Conservation (phyloP, 2,113 vertebrate genomes). For the Rhea pennata region DNA sequence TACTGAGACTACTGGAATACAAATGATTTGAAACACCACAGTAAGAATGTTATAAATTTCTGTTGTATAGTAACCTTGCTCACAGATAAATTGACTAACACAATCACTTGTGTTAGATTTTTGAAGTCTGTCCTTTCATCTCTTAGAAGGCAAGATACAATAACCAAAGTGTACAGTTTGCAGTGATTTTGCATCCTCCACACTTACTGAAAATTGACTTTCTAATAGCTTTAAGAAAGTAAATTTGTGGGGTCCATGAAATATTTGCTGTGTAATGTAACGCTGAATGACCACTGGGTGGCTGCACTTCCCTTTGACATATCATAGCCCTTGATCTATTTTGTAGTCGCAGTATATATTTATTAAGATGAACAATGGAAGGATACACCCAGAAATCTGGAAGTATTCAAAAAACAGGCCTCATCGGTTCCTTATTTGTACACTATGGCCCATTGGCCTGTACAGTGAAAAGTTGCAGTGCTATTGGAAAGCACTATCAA, state of each 20-base stretch:
- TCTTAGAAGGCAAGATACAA: not conserved
- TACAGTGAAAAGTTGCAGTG: not conserved
- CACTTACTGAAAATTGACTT: not conserved
- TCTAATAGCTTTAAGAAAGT: not conserved
- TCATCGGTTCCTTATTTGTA: not conserved
- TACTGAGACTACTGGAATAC: not conserved
- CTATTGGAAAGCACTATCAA: slow-evolving; percentile 27
- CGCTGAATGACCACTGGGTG: slow-evolving; percentile 62
- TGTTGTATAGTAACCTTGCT: not conserved
- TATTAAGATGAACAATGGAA: slow-evolving; percentile 19
- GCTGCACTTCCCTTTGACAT: slow-evolving; percentile 60
- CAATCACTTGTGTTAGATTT: not conserved
- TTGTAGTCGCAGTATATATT: not conserved
- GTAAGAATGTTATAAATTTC: not conserved
- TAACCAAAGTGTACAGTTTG: not conserved
- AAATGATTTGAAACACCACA: not conserved
- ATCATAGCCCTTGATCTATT: not conserved
- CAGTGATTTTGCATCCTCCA: not conserved
- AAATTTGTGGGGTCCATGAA: not conserved
- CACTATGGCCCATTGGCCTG: not conserved
- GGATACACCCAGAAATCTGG: slow-evolving; percentile 54
- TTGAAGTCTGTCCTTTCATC: not conserved
- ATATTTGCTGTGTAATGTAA: not conserved
- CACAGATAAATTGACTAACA: not conserved
- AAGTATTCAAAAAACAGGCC: slow-evolving; percentile 29